Evolutionary conservation across 2,888 invertebrate species (phyloP).

Genomic region (Cenopis cana): DNA sequence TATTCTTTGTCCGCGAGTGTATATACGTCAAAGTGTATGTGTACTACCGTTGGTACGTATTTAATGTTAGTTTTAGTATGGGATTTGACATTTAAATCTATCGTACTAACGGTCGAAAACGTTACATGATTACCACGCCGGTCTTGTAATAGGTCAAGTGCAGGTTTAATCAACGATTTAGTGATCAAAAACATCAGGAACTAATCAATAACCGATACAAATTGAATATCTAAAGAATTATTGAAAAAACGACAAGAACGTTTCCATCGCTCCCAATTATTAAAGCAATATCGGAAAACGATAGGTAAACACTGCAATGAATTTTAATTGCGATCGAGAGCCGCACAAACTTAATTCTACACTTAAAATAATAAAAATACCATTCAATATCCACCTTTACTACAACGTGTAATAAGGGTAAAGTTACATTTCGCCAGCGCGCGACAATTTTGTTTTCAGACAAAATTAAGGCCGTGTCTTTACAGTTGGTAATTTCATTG

Average conservation of each 20-base stretch:
- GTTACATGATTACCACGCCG: no score
- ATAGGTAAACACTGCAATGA: constrained; percentile 43
- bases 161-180: no score
- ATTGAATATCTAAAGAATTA: not conserved
- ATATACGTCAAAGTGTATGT: no score
- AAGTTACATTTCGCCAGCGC: not conserved
- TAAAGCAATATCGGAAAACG: constrained; percentile 44
- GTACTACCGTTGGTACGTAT: no score
- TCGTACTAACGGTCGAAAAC: no score
- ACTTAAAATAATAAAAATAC: no score
- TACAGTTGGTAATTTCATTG: constrained; percentile 21
- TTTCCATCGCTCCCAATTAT: constrained; percentile 35
- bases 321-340: constrained; percentile 40
- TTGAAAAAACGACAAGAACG: constrained; percentile 4
- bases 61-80: no score
- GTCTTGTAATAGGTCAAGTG: no score
- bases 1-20: no score
- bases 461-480: constrained; percentile 7
- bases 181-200: not conserved
- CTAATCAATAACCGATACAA: not conserved
- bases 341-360: constrained; percentile 11
- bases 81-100: no score
- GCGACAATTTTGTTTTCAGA: constrained; percentile 10
- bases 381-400: constrained; percentile 13
- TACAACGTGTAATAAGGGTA: not conserved